Conservation (phyloP, 2,888 invertebrate species). For the Thysanoteuthis rhombus region DNA sequence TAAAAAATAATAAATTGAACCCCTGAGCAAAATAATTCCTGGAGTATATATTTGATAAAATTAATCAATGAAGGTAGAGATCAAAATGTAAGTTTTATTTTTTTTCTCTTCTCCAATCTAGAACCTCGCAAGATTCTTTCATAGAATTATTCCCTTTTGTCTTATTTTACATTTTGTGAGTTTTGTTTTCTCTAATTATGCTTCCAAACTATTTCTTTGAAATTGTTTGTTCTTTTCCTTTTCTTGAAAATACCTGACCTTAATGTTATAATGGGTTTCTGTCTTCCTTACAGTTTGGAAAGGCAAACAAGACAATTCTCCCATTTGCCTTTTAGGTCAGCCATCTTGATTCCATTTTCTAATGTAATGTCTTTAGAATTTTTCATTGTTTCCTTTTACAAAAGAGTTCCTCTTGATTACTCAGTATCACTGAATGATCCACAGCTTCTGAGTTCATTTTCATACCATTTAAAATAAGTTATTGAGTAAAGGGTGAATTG, state of each 20-base stretch:
- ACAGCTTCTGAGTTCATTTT: neutral
- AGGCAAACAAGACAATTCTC: neutral
- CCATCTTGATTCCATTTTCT: constrained; percentile 12
- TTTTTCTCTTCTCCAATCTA: neutral
- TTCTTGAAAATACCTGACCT: neutral
- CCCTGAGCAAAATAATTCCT: neutral
- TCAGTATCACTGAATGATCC: neutral
- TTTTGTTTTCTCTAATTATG: neutral
- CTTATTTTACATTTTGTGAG: neutral
- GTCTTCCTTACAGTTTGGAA: neutral
- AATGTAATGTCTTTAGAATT: neutral
- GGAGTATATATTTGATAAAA: neutral
- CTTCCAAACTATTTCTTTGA: neutral
- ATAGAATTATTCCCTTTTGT: neutral
- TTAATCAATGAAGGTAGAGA: neutral
- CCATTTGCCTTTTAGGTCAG: neutral
- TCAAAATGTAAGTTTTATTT: neutral
- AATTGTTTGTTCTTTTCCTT: neutral
- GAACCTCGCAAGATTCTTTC: neutral
- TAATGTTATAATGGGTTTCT: neutral
- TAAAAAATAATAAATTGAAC: neutral
- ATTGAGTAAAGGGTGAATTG: neutral
- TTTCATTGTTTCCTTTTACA: neutral
- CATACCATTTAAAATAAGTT: neutral
- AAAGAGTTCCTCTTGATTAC: neutral